Conservation (phyloP, 2,797 vertebrate genomes). For the Petrocephalus schoutedeni region DNA sequence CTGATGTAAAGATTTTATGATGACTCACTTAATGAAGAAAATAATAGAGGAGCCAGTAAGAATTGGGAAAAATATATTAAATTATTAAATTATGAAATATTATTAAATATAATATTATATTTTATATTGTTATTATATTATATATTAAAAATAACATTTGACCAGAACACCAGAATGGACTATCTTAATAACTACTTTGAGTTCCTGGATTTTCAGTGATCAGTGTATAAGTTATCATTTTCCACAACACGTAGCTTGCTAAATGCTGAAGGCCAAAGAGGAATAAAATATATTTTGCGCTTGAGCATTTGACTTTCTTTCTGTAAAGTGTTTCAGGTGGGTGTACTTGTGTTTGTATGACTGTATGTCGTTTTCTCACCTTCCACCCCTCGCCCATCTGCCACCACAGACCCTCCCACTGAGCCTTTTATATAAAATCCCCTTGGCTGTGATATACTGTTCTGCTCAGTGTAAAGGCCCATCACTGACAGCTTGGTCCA, state of each 20-base stretch:
- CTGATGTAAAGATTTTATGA: background rate
- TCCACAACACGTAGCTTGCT: background rate
- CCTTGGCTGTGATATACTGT: conserved; percentile 2
- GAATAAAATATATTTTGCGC: background rate
- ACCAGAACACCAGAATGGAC: background rate
- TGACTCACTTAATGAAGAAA: background rate
- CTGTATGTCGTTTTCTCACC: conserved; percentile 12
- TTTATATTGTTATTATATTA: too few relatives aligned
- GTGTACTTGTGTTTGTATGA: conserved; percentile 11
- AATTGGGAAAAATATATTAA: background rate
- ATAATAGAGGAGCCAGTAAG: background rate
- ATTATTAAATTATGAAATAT: too few relatives aligned
- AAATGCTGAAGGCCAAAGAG: background rate
- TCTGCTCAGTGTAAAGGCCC: background rate
- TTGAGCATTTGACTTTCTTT: background rate
- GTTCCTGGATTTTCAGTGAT: background rate
- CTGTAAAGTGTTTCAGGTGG: background rate
- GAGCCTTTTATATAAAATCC: background rate
- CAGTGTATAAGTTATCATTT: background rate
- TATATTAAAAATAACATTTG: background rate
- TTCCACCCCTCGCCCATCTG: background rate
- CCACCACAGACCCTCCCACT: background rate
- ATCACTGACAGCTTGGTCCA: background rate
- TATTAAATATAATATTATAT: too few relatives aligned
- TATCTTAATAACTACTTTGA: background rate